Evolutionary conservation across 2,888 invertebrate genomes (phyloP).

Genomic region (Timema cristinae): DNA sequence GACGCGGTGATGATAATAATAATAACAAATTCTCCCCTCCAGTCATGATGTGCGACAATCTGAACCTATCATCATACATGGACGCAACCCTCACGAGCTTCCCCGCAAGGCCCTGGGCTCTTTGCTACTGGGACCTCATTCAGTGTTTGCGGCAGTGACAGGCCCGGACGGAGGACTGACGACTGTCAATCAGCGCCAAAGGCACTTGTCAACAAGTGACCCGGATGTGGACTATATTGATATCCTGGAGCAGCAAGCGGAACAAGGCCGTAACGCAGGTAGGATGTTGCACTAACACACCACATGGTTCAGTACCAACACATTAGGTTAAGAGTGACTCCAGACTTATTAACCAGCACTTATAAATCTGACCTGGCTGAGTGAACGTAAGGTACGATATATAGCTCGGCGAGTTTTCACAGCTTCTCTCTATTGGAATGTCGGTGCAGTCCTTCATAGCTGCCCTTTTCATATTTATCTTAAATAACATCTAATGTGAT

Average conservation of each 20-base stretch:
- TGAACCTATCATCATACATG: constrained; percentile 62
- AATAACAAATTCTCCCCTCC: constrained; percentile 23
- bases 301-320: no score
- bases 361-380: no score
- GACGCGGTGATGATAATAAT: not conserved
- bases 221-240: constrained; percentile 72
- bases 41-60: constrained; percentile 44
- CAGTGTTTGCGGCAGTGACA: constrained; percentile 68
- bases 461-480: no score
- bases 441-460: no score
- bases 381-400: no score
- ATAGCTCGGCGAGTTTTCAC: no score
- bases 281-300: not conserved
- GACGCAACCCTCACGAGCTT: constrained; percentile 67
- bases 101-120: constrained; percentile 56
- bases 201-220: constrained; percentile 61
- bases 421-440: no score
- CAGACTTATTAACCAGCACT: no score
- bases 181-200: constrained; percentile 62
- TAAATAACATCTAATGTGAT: no score
- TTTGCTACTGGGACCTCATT: constrained; percentile 48
- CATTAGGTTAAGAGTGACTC: no score
- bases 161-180: constrained; percentile 80
- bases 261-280: constrained; percentile 27
- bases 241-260: constrained; percentile 46